Base-by-base conservation (phyloP, 2,888 invertebrate genomes). In the Galerucella nymphaeae region DNA sequence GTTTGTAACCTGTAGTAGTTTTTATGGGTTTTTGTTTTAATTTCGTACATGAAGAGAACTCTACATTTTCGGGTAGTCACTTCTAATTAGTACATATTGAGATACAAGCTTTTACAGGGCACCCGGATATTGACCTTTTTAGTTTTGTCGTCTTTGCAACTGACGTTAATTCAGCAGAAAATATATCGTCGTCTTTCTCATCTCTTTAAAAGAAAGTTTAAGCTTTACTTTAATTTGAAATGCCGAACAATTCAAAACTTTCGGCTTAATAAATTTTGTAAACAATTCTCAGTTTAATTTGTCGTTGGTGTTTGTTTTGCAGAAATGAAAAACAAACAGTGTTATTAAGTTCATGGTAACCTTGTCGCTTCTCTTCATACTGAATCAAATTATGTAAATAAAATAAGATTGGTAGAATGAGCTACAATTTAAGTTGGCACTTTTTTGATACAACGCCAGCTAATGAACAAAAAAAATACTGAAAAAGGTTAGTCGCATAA, bases 211-310 rank as follows among this genome's bases (percentile, higher is more conserved):
- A 23, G 14, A 23, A 67, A 66, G 48, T 59, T 67, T 67, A 10
- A 59, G 57, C 11, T 66, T 66, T 42, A 67, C 67, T 67, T 48
- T 61, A 68, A 68, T 61, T 38, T 53, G 50, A 68, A 53, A 53
- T 41, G 53, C 38, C 68, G 41, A 68, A 62, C 61, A 50, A 62
- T 38, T 50, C 38, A 30, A 8, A 68, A 68, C 53, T 68, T 68
- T 30, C 20, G 13, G 16, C 61, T 68, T 62, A 68, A 68, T 68
- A 61, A 50, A 61, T 62, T 61, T 68, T 61, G 68, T 68, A 23
- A 61, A 68, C 50, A 68, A 68, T 62, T 68, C 53, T 18, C 11
- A 58, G 61, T 68, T 68, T 61, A 62, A 67, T 67, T 67, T 45
- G 58, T 45, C 50, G 16, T 48, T 16, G 38, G 41, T 66, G 59